Conservation (phyloP, 2,797 vertebrate genomes). For the Protonibea diacanthus region DNA sequence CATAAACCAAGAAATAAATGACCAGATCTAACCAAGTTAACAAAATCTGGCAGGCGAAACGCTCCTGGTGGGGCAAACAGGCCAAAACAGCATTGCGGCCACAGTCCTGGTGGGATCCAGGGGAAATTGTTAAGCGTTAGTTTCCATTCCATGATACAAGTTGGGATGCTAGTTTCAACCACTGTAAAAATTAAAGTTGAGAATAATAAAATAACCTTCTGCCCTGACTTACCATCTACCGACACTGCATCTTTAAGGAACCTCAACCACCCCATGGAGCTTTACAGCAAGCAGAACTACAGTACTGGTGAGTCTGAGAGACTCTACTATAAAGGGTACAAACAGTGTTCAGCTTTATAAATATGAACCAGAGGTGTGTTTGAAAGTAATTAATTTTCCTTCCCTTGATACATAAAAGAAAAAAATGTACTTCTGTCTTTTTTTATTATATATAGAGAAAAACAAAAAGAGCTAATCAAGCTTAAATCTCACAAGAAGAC, state of each 20-base stretch:
- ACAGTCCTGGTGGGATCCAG: no score
- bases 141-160: no score
- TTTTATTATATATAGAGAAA: conserved; percentile 23
- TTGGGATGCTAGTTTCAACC: neutral
- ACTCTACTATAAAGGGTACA: neutral
- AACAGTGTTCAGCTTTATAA: conserved; percentile 9
- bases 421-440: conserved; percentile 5
- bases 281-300: neutral
- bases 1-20: no score
- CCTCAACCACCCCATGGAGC: neutral
- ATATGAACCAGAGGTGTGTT: neutral
- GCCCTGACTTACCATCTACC: neutral
- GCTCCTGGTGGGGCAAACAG: no score
- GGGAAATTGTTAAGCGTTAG: no score
- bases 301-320: neutral
- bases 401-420: conserved; percentile 14
- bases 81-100: no score
- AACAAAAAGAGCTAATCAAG: conserved; percentile 18
- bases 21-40: no score
- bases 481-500: conserved; percentile 18
- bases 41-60: no score
- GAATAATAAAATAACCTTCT: neutral
- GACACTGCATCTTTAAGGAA: neutral
- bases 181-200: neutral
- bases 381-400: no score